Evolutionary conservation across 2,888 invertebrate species (phyloP), one percentile per base, ranked within the genome.

Genomic region (Linyphia triangularis): DNA sequence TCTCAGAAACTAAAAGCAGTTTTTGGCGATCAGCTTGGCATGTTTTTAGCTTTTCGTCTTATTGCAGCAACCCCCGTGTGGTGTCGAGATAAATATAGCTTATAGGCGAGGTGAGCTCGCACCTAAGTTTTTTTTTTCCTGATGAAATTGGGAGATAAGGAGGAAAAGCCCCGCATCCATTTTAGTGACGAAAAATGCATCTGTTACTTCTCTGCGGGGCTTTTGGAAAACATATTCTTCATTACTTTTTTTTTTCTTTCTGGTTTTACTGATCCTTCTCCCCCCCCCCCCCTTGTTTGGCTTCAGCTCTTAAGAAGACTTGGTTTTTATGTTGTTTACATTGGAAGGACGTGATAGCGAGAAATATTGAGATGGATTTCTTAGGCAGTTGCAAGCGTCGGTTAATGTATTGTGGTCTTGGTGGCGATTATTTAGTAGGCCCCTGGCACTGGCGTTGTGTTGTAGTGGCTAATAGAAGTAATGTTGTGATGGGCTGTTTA

Each of bases 1-100:
- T n/a, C n/a, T n/a, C n/a, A n/a, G n/a, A 40, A 40, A 40, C 40
- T 40, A 3, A 16, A 40, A 65, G n/a, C 65, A 0, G 7, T 59
- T 4, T 16, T 28, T 70, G 43, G 70, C 70, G 26, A 24, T 4
- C 5, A 2, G 5, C 43, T 70, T 70, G 70, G 70, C 70, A 43
- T 13, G 22, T 22, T 37, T 69, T 69, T 67, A 30, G n/a, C 3
- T 43, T n/a, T 24, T 28, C 43, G 43, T 70, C 70, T 37, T 28
- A 43, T 40, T 75, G 19, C 40, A 26, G 63, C 37, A 77, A 77
- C 77, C 81, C 59, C 9, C 9, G 26, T 79, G 81, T 81, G 59
- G 81, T 70, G 69, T 70, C 26, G 51, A 69, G 81, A 86, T 86
- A 86, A 86, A 86, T 86, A 86, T 73, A 86, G 73, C 63, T 51